phyloP scores from a whole-genome alignment of 1,140 invertebrate genomes.

The Pentalonia nigronervosa region DNA sequence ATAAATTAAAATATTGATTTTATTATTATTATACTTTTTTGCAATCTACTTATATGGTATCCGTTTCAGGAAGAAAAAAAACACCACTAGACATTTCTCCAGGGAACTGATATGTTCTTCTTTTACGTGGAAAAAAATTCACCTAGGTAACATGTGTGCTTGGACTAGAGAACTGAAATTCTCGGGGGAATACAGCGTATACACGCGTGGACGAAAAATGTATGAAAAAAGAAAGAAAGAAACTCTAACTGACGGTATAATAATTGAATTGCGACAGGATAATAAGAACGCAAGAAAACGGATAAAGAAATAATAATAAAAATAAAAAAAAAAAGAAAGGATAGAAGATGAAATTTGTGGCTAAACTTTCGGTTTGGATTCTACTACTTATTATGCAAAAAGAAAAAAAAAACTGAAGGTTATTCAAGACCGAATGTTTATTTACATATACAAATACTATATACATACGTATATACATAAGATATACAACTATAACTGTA shows the following conservation, averaged over 20 bases:
- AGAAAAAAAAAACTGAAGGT: slow-evolving; percentile 21
- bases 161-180: slow-evolving; percentile 14
- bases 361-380: slow-evolving; percentile 23
- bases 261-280: slow-evolving; percentile 45
- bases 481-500: not conserved
- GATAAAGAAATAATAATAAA: slow-evolving; percentile 46
- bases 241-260: slow-evolving; percentile 34
- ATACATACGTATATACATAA: not conserved
- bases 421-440: not conserved
- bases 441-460: slow-evolving; percentile 8
- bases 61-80: not conserved
- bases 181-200: slow-evolving; percentile 31
- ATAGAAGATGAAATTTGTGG: slow-evolving; percentile 6
- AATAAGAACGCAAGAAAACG: slow-evolving; percentile 35
- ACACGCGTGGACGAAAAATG: not conserved
- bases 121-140: slow-evolving; percentile 14
- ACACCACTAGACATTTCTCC: slow-evolving; percentile 7
- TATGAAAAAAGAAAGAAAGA: slow-evolving; percentile 31
- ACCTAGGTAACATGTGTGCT: slow-evolving; percentile 21
- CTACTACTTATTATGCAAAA: not conserved
- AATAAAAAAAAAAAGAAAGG: not conserved
- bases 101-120: not conserved
- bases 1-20: slow-evolving; percentile 11
- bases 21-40: slow-evolving; percentile 3
- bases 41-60: not conserved